Evolutionary conservation across 1,140 invertebrate species (phyloP), one percentile per base, ranked within the genome.

Genomic region (Hormaphis cornu): DNA sequence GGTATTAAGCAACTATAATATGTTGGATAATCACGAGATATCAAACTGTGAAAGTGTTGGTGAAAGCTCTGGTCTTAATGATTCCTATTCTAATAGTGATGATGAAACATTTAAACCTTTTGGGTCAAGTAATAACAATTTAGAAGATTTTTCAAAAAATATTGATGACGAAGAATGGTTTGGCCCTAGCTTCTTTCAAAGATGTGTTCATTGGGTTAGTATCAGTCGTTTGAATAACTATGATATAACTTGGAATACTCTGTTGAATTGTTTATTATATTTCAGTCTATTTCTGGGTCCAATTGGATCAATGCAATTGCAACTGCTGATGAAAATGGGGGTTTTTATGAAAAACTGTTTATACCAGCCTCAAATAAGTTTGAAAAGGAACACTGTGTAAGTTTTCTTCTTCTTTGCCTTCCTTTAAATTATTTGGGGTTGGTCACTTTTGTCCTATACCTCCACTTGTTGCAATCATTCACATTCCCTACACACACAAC

Each of bases 221-320:
- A 18, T 7, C 0, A 30, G 4, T 63, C 30, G 18, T 28, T 44
- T 28, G 7, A 16, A 56, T 56, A 20, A 35, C n/a, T 22, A 18
- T 26, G 7, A 40, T 1, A 42, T 61, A 20, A 20, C 18, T 30
- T 14, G 2, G 46, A 10, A 40, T 30, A n/a, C n/a, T n/a, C n/a
- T n/a, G n/a, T n/a, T n/a, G n/a, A 20, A 16, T 30, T 28, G 16
- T 16, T 26, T 1, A 18, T 30, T 30, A 30, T 66, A 9, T 50
- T 66, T 63, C 35, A 66, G 61, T 66, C 61, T 22, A 20, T 66
- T 9, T 33, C 61, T 66, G 46, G 28, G 22, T 66, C 61, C 1
- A 16, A 66, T 66, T 66, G 61, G 61, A 66, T 66, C 44, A 66
- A 66, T 35, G 8, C 50, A 1, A 50, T 66, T 50, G 61, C 61